Conservation (phyloP, 2,888 invertebrate genomes). For the Lydus trimaculatus region DNA sequence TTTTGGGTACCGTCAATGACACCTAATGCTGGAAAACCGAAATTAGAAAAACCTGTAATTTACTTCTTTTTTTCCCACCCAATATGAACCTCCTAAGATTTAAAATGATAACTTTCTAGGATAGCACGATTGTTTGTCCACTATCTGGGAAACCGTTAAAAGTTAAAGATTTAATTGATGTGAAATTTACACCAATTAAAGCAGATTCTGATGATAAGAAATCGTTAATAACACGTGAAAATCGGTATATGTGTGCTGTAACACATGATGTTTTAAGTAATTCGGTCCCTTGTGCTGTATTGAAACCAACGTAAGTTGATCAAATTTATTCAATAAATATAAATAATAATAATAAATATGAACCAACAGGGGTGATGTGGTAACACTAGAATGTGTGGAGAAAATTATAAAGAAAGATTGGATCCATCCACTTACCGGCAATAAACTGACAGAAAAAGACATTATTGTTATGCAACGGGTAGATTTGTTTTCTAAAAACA, state of each 20-base stretch:
- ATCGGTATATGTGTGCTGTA: conserved; percentile 96
- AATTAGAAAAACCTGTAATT: conserved; percentile 76
- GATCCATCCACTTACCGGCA: conserved; percentile 91
- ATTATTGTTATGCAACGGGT: conserved; percentile 91
- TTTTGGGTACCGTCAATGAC: conserved; percentile 97
- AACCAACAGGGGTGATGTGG: conserved; percentile 84
- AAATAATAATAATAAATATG: background rate
- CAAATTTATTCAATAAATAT: no score
- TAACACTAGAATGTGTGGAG: conserved; percentile 96
- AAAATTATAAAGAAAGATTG: conserved; percentile 96
- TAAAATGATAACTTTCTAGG: conserved; percentile 57
- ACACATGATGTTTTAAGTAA: conserved; percentile 96
- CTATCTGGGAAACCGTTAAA: conserved; percentile 85
- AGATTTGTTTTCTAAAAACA: conserved; percentile 34
- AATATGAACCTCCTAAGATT: no score
- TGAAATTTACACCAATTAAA: conserved; percentile 91
- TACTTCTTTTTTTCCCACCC: no score
- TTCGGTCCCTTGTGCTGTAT: conserved; percentile 92
- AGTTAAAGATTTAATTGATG: conserved; percentile 89
- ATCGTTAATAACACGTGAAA: conserved; percentile 86
- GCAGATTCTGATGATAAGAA: conserved; percentile 83
- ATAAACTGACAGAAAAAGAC: conserved; percentile 86
- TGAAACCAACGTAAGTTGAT: conserved; percentile 79
- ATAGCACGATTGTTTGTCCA: conserved; percentile 80
- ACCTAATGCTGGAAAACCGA: conserved; percentile 76